Percentiles rank a stretch among this genome's conserved stretches.
These are phyloP conservation scores for Neocloeon triangulifer DNA, from an alignment of 1,140 invertebrate species.

Conservation along the genomic window DNA sequence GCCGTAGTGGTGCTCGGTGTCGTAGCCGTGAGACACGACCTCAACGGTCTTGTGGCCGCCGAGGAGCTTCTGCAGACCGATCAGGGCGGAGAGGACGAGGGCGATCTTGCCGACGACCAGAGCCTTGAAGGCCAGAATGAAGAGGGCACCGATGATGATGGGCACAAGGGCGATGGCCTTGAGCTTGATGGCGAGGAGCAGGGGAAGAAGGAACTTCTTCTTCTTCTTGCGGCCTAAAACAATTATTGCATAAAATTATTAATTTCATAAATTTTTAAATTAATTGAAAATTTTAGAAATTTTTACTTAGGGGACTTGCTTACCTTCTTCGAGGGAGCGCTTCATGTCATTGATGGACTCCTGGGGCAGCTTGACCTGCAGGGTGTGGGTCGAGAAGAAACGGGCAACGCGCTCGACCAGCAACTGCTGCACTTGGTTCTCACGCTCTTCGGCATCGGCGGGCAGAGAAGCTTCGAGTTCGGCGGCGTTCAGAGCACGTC, in stretches of 20 bases:
- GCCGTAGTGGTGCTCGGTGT: constrained; percentile 25
- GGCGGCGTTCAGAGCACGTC: constrained; percentile 20
- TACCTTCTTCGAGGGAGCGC: constrained; percentile 35
- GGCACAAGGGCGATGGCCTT: constrained; percentile 57
- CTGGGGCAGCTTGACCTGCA: constrained; percentile 29
- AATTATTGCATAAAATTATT: no score
- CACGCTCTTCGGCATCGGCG: constrained; percentile 21
- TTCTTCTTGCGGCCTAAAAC: constrained; percentile 34
- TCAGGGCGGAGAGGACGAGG: constrained; percentile 44
- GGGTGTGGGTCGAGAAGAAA: constrained; percentile 30
- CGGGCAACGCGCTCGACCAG: constrained; percentile 24
- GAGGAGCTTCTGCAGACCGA: constrained; percentile 55
- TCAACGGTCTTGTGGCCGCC: constrained; percentile 38
- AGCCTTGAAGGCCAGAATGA: constrained; percentile 57
- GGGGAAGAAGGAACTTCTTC: constrained; percentile 38
- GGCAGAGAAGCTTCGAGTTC: constrained; percentile 25
- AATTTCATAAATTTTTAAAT: no score
- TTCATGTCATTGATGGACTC: constrained; percentile 18
- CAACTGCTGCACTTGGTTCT: constrained; percentile 24
- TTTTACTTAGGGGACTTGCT: no score
- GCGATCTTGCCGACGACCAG: constrained; percentile 58
- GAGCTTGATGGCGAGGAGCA: constrained; percentile 48
- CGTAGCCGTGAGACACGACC: constrained; percentile 42
- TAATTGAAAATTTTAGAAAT: no score
- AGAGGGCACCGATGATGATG: constrained; percentile 47